Base-by-base conservation (phyloP, 2,113 vertebrate species). In the Protomyctophum bolini region DNA sequence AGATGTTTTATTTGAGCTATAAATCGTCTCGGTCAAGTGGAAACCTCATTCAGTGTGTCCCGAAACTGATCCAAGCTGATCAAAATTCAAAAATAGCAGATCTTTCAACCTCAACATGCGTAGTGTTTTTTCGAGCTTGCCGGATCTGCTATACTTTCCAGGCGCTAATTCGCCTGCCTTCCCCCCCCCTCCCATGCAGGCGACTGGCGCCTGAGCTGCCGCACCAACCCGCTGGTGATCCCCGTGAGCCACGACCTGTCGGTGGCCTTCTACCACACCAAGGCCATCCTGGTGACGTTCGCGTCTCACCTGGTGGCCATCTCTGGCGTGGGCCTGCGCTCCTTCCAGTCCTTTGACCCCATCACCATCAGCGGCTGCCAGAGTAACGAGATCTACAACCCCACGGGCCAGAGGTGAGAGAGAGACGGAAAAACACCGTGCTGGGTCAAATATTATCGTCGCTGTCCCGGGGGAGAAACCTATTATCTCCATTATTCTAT, bases 291-390 rank as follows among this genome's bases (percentile, higher is more conserved):
- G 80, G 94, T 99, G 87, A 95, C 91, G 89, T 99, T 99, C 87
- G 92, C 91, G 77, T 99, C 96, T 33, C 89, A 88, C 68, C 92
- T 95, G 64, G 96, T 99, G 77, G 98, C 98, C 86, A 95, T 99
- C 93, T 99, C 98, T 0, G 98, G 98, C 72, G 94, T 99, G 80
- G 98, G 95, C 90, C 91, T 99, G 83, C 96, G 98, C 83, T 98
- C 97, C 86, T 99, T 99, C 92, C 96, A 98, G 92, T 97, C 95
- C 91, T 99, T 99, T 88, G 98, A 99, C 94, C 97, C 97, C 60
- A 96, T 99, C 93, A 97, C 96, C 81, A 97, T 99, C 92, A 98
- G 96, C 84, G 95, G 96, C 91, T 99, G 98, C 92, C 96, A 98
- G 92, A 96, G 94, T 91, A 96, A 98, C 83, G 96, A 99, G 94